Evolutionary conservation across 2,888 invertebrate genomes (phyloP).

Genomic region (Athripsodes cinereus): DNA sequence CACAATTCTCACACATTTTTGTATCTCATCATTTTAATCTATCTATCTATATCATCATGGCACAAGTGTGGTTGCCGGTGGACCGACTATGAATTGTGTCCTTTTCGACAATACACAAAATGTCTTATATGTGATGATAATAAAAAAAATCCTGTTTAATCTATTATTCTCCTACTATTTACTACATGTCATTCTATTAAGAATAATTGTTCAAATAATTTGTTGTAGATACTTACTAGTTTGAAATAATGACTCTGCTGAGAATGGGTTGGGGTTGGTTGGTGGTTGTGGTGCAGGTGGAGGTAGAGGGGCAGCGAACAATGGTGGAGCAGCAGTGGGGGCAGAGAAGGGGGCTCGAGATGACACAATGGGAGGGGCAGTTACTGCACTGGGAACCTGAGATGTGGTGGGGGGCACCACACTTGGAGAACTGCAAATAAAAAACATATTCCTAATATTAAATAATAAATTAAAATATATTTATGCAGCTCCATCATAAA

Average conservation of each 20-base stretch:
- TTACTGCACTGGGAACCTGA: constrained; percentile 38
- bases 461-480: no score
- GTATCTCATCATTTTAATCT: no score
- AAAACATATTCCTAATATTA: constrained; percentile 7
- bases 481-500: no score
- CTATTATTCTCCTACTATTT: no score
- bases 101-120: no score
- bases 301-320: constrained; percentile 62
- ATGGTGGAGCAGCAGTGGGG: constrained; percentile 56
- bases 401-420: constrained; percentile 28
- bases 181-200: no score
- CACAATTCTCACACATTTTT: no score
- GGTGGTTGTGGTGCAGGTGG: constrained; percentile 39
- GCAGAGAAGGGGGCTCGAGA: constrained; percentile 46
- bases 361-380: constrained; percentile 45
- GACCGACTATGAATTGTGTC: no score
- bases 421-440: constrained; percentile 33
- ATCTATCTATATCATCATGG: no score
- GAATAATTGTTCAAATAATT: not conserved
- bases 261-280: constrained; percentile 74
- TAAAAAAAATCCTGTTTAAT: no score
- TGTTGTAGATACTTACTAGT: constrained; percentile 57
- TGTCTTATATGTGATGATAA: no score
- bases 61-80: no score
- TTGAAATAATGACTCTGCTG: constrained; percentile 82